phyloP scores from a whole-genome alignment of 2,797 vertebrate genomes.

The Ctenochaetus hawaiiensis region DNA sequence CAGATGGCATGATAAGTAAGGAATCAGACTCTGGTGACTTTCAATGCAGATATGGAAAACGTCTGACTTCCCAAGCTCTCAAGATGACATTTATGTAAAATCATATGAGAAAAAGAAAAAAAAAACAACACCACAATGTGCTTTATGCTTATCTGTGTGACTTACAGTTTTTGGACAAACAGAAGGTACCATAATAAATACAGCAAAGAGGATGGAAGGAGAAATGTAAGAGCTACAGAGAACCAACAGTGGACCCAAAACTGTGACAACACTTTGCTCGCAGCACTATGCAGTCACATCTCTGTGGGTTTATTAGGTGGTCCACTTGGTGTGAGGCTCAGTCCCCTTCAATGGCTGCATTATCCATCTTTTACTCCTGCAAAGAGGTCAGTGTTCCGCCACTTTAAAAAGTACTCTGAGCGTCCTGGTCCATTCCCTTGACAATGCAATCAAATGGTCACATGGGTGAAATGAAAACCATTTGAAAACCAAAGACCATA shows the following conservation, averaged over 20 bases:
- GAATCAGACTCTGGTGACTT: conserved; percentile 36
- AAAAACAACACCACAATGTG: conserved; percentile 28
- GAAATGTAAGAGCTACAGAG: conserved; percentile 8
- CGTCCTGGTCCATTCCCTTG: conserved; percentile 19
- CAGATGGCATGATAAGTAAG: conserved; percentile 48
- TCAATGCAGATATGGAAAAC: conserved; percentile 47
- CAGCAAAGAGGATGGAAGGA: conserved; percentile 1
- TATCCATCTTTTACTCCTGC: conserved; percentile 26
- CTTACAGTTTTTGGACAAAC: conserved; percentile 34
- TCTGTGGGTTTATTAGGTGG: conserved; percentile 32
- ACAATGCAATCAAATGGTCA: conserved; percentile 30
- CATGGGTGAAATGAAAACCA: conserved; percentile 66
- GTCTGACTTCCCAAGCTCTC: conserved; percentile 50
- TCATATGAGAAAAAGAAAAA: conserved; percentile 35
- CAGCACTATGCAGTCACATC: conserved; percentile 32
- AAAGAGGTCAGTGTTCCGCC: conserved; percentile 40
- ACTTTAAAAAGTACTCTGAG: conserved; percentile 34
- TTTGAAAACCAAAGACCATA: conserved; percentile 69
- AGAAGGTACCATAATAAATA: conserved; percentile 39
- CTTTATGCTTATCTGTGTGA: conserved; percentile 42
- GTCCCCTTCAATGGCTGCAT: conserved; percentile 37
- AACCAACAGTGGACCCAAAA: conserved; percentile 34
- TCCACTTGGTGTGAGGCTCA: conserved; percentile 50
- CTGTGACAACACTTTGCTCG: conserved; percentile 31
- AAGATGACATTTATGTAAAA: conserved; percentile 42